Evolutionary conservation across 2,797 vertebrate genomes (phyloP).

Genomic region (Carapus acus): DNA sequence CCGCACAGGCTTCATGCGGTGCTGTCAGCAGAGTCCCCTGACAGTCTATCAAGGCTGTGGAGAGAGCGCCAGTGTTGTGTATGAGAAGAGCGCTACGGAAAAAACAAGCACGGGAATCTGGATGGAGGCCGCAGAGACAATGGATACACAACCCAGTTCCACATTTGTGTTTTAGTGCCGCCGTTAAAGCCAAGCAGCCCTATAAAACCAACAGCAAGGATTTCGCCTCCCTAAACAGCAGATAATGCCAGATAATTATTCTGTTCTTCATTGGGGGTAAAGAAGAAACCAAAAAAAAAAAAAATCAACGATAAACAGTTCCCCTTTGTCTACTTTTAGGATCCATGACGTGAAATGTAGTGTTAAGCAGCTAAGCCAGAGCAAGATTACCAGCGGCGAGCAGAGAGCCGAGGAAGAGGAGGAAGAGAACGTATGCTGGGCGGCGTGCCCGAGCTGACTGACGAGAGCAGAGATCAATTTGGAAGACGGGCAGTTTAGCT

Average conservation of each 20-base stretch:
- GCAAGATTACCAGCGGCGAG: conserved; percentile 7
- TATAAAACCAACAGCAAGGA: too few species aligned
- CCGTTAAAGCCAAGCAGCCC: conserved; percentile 32
- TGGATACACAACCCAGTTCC: conserved; percentile 32
- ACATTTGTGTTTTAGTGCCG: conserved; percentile 21
- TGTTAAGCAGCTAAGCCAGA: conserved; percentile 28
- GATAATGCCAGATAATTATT: conserved; percentile 29
- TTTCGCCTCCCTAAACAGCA: conserved; percentile 17
- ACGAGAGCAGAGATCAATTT: conserved; percentile 30
- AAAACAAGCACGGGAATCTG: conserved; percentile 56
- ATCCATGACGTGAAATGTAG: conserved; percentile 16
- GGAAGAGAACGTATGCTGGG: conserved; percentile 15
- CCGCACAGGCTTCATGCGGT: conserved; percentile 41
- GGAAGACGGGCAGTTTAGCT: conserved; percentile 16
- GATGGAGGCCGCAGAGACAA: conserved; percentile 36
- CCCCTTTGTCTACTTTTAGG: conserved; percentile 29
- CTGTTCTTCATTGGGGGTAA: conserved; percentile 20
- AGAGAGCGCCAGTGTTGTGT: conserved; percentile 62
- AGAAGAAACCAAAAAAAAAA: too few species aligned
- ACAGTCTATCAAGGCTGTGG: conserved; percentile 60
- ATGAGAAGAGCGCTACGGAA: conserved; percentile 53
- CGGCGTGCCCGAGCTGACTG: conserved; percentile 10
- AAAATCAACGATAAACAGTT: conserved; percentile 19
- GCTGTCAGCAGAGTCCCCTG: conserved; percentile 65
- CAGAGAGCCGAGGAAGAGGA: conserved; percentile 18